Evolutionary conservation across 2,888 invertebrate species (phyloP), one percentile per base, ranked within the genome.

Genomic region (Eumacrocentrus americanus): DNA sequence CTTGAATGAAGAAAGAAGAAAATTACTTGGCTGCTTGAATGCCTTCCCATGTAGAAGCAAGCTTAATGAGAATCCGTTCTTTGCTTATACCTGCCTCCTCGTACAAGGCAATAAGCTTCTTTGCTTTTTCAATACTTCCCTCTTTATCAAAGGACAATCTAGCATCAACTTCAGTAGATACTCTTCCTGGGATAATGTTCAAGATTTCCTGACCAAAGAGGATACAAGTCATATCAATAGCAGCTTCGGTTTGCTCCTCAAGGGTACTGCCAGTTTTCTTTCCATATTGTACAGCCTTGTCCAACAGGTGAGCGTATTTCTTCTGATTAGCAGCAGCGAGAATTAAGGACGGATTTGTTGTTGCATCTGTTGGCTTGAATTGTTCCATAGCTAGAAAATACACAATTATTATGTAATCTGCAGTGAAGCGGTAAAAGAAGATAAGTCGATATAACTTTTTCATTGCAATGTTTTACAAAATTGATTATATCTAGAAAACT

Each of bases 21-120:
- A 71, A 84, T 83, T 84, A 94, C 94, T 88, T 92, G 18, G 97
- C 99, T 29, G 98, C 98, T 83, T 98, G 94, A 67, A 99, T 98
- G 23, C 99, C 98, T 84, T 99, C 99, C 99, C 99, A 99, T 0
- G 99, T 98, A 1, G 98, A 95, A 0, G 98, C 96, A 67, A 99
- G 84, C 82, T 99, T 99, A 68, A 99, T 98, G 16, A 99, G 86
- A 78, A 99, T 90, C 57, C 99, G 87, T 12, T 98, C 94, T 78
- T 95, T 98, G 63, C 85, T 84, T 56, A 99, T 90, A 3, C 98
- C 97, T 74, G 90, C 87, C 62, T 94, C 91, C 73, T 93, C 89
- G 82, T 98, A 99, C 75, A 98, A 83, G 56, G 88, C 84, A 71
- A 99, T 97, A 44, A 98, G 83, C 74, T 91, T 91, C 57, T 88